Conservation (phyloP, 2,888 invertebrate genomes). For the Caenorhabditis afra region DNA sequence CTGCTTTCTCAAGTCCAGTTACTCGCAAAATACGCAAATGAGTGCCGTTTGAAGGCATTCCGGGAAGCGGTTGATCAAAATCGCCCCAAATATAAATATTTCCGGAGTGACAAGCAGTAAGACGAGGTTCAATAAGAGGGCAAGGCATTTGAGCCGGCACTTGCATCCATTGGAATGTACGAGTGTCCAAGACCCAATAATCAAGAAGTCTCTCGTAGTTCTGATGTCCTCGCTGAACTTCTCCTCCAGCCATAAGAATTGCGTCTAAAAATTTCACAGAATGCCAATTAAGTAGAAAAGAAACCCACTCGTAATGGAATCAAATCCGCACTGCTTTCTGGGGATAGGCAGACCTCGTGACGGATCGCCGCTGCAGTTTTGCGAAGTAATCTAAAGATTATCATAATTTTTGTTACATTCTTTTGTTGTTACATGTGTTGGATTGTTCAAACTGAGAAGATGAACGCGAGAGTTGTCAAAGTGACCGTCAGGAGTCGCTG, state of each 20-base stretch:
- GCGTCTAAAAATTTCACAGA: conserved; percentile 65
- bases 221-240: conserved; percentile 75
- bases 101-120: conserved; percentile 77
- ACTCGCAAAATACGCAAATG: conserved; percentile 77
- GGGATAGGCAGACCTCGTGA: conserved; percentile 77
- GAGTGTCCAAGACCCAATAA: conserved; percentile 78
- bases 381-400: conserved; percentile 73
- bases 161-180: conserved; percentile 78
- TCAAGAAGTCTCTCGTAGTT: conserved; percentile 74
- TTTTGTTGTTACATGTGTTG: conserved; percentile 54
- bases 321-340: conserved; percentile 78
- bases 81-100: conserved; percentile 80
- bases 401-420: conserved; percentile 1
- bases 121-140: conserved; percentile 78
- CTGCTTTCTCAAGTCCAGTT: conserved; percentile 60
- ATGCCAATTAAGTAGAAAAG: neutral
- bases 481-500: conserved; percentile 77
- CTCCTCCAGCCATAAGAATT: conserved; percentile 79
- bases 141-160: conserved; percentile 78
- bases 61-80: conserved; percentile 79
- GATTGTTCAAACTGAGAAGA: conserved; percentile 71
- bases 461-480: conserved; percentile 78
- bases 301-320: conserved; percentile 72
- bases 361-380: conserved; percentile 71
- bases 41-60: conserved; percentile 77